Percentiles rank a stretch among this genome's conserved stretches.
These are phyloP conservation scores for Anabas testudineus DNA, from an alignment of 2,797 vertebrate species.

Conservation along the genomic window DNA sequence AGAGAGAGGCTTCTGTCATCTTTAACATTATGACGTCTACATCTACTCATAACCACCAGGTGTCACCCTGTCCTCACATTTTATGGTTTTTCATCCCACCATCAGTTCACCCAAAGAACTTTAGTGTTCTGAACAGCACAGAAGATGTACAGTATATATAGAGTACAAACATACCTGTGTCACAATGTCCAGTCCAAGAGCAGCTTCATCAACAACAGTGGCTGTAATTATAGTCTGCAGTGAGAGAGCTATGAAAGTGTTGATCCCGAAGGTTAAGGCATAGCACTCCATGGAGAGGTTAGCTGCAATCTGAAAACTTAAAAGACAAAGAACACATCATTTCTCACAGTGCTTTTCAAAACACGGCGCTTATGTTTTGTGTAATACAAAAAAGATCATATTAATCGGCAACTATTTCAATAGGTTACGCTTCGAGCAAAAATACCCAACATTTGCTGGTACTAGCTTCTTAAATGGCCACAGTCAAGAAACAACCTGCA, in stretches of 20 bases:
- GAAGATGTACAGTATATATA: not conserved
- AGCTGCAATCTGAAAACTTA: conserved; percentile 84
- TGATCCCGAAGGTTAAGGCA: conserved; percentile 84
- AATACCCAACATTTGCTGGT: not conserved
- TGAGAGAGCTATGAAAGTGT: conserved; percentile 80
- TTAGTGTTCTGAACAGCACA: not conserved
- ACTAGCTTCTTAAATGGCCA: not conserved
- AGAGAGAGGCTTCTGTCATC: conserved; percentile 31
- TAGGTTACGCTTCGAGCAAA: not conserved
- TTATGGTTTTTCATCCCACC: not conserved
- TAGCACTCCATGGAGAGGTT: conserved; percentile 84
- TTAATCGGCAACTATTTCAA: not conserved
- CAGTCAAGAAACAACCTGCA: not conserved
- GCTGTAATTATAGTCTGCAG: conserved; percentile 82
- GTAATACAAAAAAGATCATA: not conserved
- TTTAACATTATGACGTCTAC: conserved; percentile 24
- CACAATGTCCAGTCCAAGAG: conserved; percentile 78
- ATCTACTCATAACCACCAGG: conserved; percentile 50
- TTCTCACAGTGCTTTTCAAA: not conserved
- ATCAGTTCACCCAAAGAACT: not conserved
- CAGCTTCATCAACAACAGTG: conserved; percentile 76
- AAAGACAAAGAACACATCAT: not conserved
- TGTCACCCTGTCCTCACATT: conserved; percentile 44
- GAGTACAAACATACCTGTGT: conserved; percentile 74
- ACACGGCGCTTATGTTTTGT: not conserved